phyloP scores from a whole-genome alignment of 2,888 invertebrate genomes.

The Xanthostigma xanthostigma region DNA sequence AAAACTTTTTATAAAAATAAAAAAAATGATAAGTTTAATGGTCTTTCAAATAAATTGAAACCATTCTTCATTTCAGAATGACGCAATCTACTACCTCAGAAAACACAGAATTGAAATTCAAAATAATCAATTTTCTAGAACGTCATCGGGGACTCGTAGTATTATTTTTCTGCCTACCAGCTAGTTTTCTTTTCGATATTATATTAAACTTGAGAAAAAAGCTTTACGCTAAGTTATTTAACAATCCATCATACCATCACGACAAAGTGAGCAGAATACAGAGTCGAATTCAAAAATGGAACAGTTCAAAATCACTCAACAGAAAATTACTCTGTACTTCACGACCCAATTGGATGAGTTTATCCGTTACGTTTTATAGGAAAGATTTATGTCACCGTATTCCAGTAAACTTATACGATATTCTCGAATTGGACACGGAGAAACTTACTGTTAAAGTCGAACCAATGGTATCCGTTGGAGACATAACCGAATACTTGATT shows the following conservation, averaged over 20 bases:
- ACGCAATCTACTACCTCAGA: conserved; percentile 9
- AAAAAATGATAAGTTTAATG: too few species aligned
- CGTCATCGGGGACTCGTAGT: conserved; percentile 47
- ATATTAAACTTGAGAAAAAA: conserved; percentile 28
- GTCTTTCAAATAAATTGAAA: too few species aligned
- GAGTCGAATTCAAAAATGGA: conserved; percentile 36
- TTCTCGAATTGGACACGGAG: conserved; percentile 39
- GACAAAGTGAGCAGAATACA: conserved; percentile 33
- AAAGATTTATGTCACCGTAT: conserved; percentile 47
- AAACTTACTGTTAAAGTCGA: conserved; percentile 45
- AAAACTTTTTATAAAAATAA: too few species aligned
- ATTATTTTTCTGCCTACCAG: conserved; percentile 47
- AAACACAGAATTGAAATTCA: conserved; percentile 19
- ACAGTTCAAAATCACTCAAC: conserved; percentile 28
- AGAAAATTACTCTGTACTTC: conserved; percentile 46
- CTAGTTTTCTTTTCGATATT: conserved; percentile 44
- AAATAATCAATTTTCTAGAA: conserved; percentile 36
- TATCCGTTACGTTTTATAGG: conserved; percentile 50
- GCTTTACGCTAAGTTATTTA: conserved; percentile 24
- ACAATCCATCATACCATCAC: conserved; percentile 30
- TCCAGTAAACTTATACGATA: conserved; percentile 44
- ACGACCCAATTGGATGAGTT: conserved; percentile 52
- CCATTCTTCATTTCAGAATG: too few species aligned
- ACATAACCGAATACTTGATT: conserved; percentile 45
- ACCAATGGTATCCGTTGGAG: conserved; percentile 51